Evolutionary conservation across 2,113 vertebrate species (phyloP), one percentile per base, ranked within the genome.

Genomic region (Clarias macrocephalus): DNA sequence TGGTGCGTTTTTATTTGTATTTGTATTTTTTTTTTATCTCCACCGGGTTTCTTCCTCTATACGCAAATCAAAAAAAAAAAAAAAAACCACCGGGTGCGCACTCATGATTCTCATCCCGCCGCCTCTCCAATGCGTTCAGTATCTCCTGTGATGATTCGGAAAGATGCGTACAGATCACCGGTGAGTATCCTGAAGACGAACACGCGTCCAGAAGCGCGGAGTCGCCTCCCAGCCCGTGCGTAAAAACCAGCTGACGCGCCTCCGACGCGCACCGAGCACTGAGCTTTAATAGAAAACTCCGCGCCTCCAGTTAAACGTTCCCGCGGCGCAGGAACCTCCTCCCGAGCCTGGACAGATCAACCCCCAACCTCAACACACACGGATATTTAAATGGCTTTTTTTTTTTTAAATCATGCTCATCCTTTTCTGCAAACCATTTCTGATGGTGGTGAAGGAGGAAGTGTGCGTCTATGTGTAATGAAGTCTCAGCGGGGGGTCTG

Each of bases 301-400:
- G 88, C 91, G 89, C 92, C 91, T 91, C 89, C 91, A 92, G 93
- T 89, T 90, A 89, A 90, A 90, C 81, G 90, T 93, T 92, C 90
- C 88, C 92, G 91, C 90, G 91, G 88, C 76, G 84, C 83, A 73
- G 86, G 83, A 76, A 54, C 89, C 88, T 91, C 92, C 91, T 92
- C 91, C 90, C 56, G 80, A 54, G 11, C 76, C 83, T 65, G 84
- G 82, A 83, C 42, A 89, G 89, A 89, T 88, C 90, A 56, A 86
- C 91, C 89, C 89, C 88, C 80, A 30, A 75, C 28, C 66, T 4
- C 73, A 52, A 2, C 57, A 62, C 79, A 21, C 77, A 60, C 56
- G 3, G 54, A 25, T 92, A 90, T 92, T 92, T 88, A 91, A 91
- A 92, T 88, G 48, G 0, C 3, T 1, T 37, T 48, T 8, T 6